These are phyloP conservation scores for Hybos culiciformis DNA, from an alignment of 2,888 invertebrate species.

Conservation along the genomic window DNA sequence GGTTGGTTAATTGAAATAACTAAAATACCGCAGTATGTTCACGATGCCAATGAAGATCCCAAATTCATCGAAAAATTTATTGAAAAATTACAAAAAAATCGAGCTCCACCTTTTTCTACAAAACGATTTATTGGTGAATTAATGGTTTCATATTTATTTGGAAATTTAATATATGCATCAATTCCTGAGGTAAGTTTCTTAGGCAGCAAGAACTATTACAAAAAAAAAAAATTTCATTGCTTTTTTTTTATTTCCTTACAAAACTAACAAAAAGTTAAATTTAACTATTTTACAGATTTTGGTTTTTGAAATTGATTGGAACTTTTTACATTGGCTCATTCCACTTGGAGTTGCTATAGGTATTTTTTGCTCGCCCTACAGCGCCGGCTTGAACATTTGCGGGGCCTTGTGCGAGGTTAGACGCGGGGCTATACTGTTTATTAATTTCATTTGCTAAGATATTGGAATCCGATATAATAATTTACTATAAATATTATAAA, in stretches of 20 bases:
- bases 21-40: slow-evolving; percentile 71
- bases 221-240: too few relatives aligned
- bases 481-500: too few relatives aligned
- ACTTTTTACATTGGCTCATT: slow-evolving; percentile 54
- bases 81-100: slow-evolving; percentile 44
- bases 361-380: slow-evolving; percentile 32
- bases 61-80: slow-evolving; percentile 50
- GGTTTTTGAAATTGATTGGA: slow-evolving; percentile 54
- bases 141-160: slow-evolving; percentile 68
- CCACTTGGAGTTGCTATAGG: slow-evolving; percentile 61
- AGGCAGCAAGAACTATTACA: too few relatives aligned
- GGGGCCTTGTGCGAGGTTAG: too few relatives aligned
- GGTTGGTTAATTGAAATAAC: slow-evolving; percentile 82
- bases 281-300: too few relatives aligned
- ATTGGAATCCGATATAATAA: too few relatives aligned
- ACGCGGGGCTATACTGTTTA: too few relatives aligned
- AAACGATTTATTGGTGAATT: slow-evolving; percentile 64
- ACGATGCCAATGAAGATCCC: slow-evolving; percentile 64
- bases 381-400: too few relatives aligned
- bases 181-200: too few relatives aligned
- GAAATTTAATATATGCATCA: slow-evolving; percentile 57
- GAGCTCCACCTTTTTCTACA: slow-evolving; percentile 71
- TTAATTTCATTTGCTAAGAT: too few relatives aligned
- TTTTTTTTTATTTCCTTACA: too few relatives aligned
- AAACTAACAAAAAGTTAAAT: too few relatives aligned